Evolutionary conservation across 2,113 vertebrate genomes (phyloP), one percentile per base, ranked within the genome.

Genomic region (Tretioscincus oriximinensis): DNA sequence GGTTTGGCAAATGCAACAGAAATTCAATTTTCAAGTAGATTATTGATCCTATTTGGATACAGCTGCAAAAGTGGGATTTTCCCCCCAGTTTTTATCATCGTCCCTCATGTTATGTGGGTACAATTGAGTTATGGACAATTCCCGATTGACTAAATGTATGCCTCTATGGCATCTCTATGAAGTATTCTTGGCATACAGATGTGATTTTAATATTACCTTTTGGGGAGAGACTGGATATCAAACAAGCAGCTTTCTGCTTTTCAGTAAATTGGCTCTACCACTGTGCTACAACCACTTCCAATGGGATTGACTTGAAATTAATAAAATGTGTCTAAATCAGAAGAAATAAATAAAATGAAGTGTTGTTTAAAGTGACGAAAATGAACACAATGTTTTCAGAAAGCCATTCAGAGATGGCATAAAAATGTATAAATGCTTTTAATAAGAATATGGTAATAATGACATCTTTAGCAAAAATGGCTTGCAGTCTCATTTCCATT

Each of bases 361-460:
- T 1, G 35, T 78, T 81, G n/a, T 49, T 79, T 12, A 73, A 86
- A 82, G 31, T 1, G 1, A 71, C 63, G 54, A 29, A 76, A 78
- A 77, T 58, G n/a, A 67, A 84, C 31, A 78, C 86, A 94, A 92
- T 24, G 11, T 47, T 81, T 16, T 81, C 70, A 89, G 83, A 66
- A 81, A 1, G 2, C 51, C 64, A 80, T 58, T 58, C 54, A 88
- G 72, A 87, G 76, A 82, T 86, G 78, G 5, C 88, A 84, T 41
- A 64, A 78, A 86, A 78, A 86, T 87, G 80, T 68, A 58, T 81
- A 66, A 51, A 90, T 41, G 65, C n/a, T 63, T 79, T 70, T 61
- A 76, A 76, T 41, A 54, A 26, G 67, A 80, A 80, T 79, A 69
- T 75, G 35, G 86, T 54, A 76, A 83, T 0, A 5, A 11, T 78